These are phyloP conservation scores for Bovichtus diacanthus DNA, from an alignment of 2,797 vertebrate species.

Conservation along the genomic window DNA sequence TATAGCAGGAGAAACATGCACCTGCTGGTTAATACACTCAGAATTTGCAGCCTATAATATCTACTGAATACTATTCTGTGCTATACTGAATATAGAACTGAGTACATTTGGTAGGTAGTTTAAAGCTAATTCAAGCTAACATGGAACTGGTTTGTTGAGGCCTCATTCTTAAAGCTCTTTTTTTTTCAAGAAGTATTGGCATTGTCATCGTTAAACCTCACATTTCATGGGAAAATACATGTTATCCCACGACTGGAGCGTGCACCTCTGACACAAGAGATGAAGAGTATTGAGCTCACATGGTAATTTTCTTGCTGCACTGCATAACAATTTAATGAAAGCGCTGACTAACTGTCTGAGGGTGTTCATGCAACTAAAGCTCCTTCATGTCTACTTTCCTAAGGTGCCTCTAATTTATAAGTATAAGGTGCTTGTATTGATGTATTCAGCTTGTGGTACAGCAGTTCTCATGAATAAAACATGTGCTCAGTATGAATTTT, in stretches of 20 bases:
- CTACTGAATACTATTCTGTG: conserved; percentile 36
- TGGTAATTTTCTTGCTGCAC: conserved; percentile 40
- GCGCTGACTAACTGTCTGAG: conserved; percentile 17
- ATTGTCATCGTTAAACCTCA: conserved; percentile 9
- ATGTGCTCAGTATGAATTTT: conserved; percentile 36
- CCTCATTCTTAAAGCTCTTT: conserved; percentile 53
- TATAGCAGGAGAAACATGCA: conserved; percentile 83
- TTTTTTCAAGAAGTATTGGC: conserved; percentile 15
- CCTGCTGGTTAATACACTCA: conserved; percentile 60
- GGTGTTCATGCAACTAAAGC: conserved; percentile 43
- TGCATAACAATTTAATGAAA: conserved; percentile 56
- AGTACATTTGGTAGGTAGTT: conserved; percentile 55
- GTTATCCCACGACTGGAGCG: background rate
- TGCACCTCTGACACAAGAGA: conserved; percentile 28
- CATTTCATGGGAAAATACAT: conserved; percentile 15
- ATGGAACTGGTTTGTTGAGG: conserved; percentile 33
- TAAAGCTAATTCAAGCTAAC: conserved; percentile 47
- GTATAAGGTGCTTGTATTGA: conserved; percentile 32
- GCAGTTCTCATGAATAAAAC: conserved; percentile 43
- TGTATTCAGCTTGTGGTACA: conserved; percentile 38
- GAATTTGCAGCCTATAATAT: conserved; percentile 51
- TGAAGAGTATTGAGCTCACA: conserved; percentile 31
- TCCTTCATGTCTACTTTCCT: conserved; percentile 27
- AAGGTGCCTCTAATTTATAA: conserved; percentile 29
- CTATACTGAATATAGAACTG: conserved; percentile 34